Evolutionary conservation across 2,113 vertebrate species (phyloP), one percentile per base, ranked within the genome.

Genomic region (Tricholaema leucomelas): DNA sequence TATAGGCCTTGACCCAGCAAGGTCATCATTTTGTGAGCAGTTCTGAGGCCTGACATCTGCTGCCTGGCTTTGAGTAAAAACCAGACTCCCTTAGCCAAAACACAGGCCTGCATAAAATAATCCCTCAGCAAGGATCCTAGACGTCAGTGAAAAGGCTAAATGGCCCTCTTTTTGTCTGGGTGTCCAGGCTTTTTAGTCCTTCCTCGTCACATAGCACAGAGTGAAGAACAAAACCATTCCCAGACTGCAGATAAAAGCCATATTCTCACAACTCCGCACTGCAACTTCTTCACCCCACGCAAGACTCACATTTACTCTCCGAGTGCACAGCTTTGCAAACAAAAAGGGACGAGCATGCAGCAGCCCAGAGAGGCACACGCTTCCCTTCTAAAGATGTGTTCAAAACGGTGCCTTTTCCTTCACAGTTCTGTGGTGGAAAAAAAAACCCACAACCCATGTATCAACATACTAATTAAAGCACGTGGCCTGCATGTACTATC

Each of bases 21-120:
- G 96, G 97, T 98, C 97, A 97, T 93, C 87, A 97, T 97, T 96
- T 97, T 97, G 97, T 97, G 95, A 95, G 88, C 90, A 96, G 88
- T 97, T 98, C 97, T 96, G 97, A 98, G 96, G 96, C 95, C 93
- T 97, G 97, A 98, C 97, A 98, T 98, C 97, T 98, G 97, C 95
- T 97, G 97, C 97, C 92, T 97, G 92, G 97, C 97, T 97, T 93
- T 96, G 93, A 97, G 97, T 93, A 88, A 97, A 93, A 97, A 96
- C 88, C 87, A 84, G 94, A 95, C 96, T 88, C 90, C 96, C 95
- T 97, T 95, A 97, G 95, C 97, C 93, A 96, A 97, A 97, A 96
- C 96, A 97, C 88, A 97, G 96, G 90, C 94, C 92, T 71, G 81
- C 25, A 69, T 97, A 96, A 98, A 97, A 98, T 97, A 98, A 98